Conservation (phyloP, 2,797 vertebrate genomes). For the Danio choprae region DNA sequence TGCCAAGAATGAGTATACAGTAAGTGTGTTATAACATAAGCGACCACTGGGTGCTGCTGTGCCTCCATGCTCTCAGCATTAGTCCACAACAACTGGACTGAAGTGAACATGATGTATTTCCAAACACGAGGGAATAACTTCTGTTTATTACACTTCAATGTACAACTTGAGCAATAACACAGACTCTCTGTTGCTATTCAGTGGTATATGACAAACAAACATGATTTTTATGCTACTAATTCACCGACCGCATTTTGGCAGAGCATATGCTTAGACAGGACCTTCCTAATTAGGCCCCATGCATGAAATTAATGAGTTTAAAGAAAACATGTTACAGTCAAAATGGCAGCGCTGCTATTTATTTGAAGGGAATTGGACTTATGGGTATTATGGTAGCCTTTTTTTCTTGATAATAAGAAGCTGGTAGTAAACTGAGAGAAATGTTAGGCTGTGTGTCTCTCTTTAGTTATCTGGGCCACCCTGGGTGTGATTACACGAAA, state of each 20-base stretch:
- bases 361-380: slow-evolving; percentile 24
- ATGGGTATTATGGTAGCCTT: slow-evolving; percentile 13
- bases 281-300: slow-evolving; percentile 52
- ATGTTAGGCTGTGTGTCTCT: neutral
- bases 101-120: slow-evolving; percentile 65
- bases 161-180: slow-evolving; percentile 49
- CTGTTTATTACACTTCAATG: slow-evolving; percentile 71
- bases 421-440: slow-evolving; percentile 7
- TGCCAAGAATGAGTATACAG: no score
- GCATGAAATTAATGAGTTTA: slow-evolving; percentile 49
- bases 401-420: slow-evolving; percentile 2
- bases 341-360: slow-evolving; percentile 39
- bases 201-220: slow-evolving; percentile 29
- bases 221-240: slow-evolving; percentile 40
- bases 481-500: slow-evolving; percentile 12
- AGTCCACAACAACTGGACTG: slow-evolving; percentile 33
- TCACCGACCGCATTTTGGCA: slow-evolving; percentile 9
- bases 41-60: slow-evolving; percentile 52
- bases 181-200: slow-evolving; percentile 23
- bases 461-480: neutral
- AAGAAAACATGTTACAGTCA: slow-evolving; percentile 37
- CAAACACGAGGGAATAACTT: slow-evolving; percentile 73
- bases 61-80: no score
- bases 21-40: neutral
- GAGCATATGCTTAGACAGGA: slow-evolving; percentile 21